Percentiles rank a stretch among this genome's conserved stretches.
These are phyloP conservation scores for Macroteleia sp. DNA, from an alignment of 2,888 invertebrate species.

Conservation along the genomic window DNA sequence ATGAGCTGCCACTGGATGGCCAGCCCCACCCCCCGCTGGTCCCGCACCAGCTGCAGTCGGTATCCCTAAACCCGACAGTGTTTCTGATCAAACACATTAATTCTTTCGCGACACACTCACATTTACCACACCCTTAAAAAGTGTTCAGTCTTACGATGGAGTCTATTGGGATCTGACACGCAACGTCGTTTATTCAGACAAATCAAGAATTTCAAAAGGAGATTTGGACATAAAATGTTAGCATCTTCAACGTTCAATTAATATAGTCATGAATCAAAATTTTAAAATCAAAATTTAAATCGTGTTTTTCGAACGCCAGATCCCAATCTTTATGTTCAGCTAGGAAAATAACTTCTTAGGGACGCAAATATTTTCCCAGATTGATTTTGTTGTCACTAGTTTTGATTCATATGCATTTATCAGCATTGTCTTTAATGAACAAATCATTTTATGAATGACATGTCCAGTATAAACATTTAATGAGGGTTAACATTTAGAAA, in stretches of 20 bases:
- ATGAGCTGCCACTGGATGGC: conserved; percentile 86
- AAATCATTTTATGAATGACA: too few relatives aligned
- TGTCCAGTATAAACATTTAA: too few relatives aligned
- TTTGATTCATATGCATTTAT: too few relatives aligned
- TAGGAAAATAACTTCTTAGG: conserved; percentile 34
- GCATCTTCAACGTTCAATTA: neutral
- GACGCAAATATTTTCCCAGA: conserved; percentile 4
- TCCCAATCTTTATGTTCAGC: conserved; percentile 22
- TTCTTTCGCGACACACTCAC: conserved; percentile 39
- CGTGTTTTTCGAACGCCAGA: conserved; percentile 22
- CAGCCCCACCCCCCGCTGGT: conserved; percentile 85
- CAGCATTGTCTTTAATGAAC: too few relatives aligned
- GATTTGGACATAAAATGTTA: too few relatives aligned
- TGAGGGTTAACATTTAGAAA: too few relatives aligned
- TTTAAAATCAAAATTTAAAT: neutral
- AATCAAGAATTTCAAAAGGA: too few relatives aligned
- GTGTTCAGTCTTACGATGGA: neutral
- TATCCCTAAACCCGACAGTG: conserved; percentile 83
- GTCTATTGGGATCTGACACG: conserved; percentile 20
- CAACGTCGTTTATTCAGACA: neutral
- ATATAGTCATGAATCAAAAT: neutral
- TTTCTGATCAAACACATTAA: conserved; percentile 66
- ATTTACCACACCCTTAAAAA: conserved; percentile 30
- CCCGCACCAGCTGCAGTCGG: conserved; percentile 80
- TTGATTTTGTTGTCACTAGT: too few relatives aligned